Conservation (phyloP, 2,113 vertebrate genomes). For the Chrysochloris asiatica region DNA sequence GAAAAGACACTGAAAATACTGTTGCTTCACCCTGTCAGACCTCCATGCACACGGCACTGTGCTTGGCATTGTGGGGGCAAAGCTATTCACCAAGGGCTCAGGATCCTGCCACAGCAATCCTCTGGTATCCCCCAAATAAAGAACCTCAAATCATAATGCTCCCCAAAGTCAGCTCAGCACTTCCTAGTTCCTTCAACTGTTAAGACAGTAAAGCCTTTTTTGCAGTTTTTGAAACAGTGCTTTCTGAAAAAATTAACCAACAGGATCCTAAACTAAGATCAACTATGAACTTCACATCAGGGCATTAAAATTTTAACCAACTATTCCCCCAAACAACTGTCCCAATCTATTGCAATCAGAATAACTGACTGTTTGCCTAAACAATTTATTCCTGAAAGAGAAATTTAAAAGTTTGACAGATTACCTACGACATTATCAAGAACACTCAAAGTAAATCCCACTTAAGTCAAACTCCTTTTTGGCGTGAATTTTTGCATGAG, state of each 20-base stretch:
- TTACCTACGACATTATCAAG: neutral
- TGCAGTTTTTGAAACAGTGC: neutral
- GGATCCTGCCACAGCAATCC: neutral
- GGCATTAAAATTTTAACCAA: neutral
- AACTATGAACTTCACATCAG: neutral
- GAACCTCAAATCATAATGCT: neutral
- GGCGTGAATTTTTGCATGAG: neutral
- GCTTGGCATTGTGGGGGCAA: neutral
- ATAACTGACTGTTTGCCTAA: neutral
- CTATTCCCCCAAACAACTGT: neutral
- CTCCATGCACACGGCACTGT: neutral
- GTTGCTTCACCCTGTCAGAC: neutral
- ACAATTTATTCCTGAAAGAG: neutral
- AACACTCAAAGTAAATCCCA: slow-evolving; percentile 7
- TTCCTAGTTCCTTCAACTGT: neutral
- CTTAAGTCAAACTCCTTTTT: neutral
- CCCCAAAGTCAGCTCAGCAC: neutral
- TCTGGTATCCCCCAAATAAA: neutral
- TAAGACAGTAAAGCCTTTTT: neutral
- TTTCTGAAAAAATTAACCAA: neutral
- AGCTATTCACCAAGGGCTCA: neutral
- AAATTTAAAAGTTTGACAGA: neutral
- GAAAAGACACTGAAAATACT: neutral
- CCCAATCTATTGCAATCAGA: neutral
- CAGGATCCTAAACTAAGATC: neutral